Conservation (phyloP, 2,113 vertebrate species). For the Lamprologus ornatipinnis region DNA sequence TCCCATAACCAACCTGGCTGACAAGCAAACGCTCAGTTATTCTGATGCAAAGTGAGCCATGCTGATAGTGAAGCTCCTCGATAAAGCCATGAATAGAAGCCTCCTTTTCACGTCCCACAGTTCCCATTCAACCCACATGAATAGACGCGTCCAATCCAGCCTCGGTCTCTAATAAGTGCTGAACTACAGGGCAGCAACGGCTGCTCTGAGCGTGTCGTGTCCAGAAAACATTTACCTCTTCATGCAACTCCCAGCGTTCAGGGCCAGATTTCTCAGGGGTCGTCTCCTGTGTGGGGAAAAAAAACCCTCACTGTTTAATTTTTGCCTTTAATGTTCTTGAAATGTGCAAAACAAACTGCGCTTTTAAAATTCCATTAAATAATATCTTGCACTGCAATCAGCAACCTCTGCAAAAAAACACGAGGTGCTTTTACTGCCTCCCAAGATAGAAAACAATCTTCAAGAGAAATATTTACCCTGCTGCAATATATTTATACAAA, state of each 20-base stretch:
- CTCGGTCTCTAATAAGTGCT: slow-evolving; percentile 13
- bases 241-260: not conserved
- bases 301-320: fast-evolving
- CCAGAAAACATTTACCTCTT: not conserved
- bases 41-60: slow-evolving; percentile 46
- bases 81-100: slow-evolving; percentile 11
- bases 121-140: slow-evolving; percentile 40
- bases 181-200: slow-evolving; percentile 44
- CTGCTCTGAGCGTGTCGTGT: not conserved
- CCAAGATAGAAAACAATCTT: not conserved
- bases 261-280: not conserved
- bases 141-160: slow-evolving; percentile 26
- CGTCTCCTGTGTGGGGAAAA: not conserved
- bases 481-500: not conserved
- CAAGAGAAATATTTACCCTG: not conserved
- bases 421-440: not conserved
- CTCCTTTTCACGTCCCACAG: slow-evolving; percentile 14
- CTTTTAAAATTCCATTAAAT: not conserved
- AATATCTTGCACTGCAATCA: not conserved
- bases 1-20: slow-evolving; percentile 32
- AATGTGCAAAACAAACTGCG: not conserved
- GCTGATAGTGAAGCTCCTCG: slow-evolving; percentile 21
- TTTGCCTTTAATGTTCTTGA: not conserved
- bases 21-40: not conserved
- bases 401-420: not conserved